Conservation (phyloP, 2,113 vertebrate genomes). For the Eurystomus gularis region DNA sequence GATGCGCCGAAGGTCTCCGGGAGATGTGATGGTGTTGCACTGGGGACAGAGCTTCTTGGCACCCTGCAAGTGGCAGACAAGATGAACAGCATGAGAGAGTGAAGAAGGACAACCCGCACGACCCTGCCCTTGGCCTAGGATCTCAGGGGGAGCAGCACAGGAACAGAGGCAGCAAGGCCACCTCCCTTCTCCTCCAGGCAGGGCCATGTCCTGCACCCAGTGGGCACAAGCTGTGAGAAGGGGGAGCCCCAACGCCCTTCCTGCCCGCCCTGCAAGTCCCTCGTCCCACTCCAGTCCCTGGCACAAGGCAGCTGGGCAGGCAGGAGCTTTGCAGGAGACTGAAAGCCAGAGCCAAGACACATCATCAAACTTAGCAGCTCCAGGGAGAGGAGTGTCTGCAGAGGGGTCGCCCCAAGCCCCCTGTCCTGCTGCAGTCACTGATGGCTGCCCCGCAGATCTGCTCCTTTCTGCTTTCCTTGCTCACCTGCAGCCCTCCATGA, state of each 20-base stretch:
- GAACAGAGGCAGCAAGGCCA: background rate
- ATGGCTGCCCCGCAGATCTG: background rate
- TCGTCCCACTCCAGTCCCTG: background rate
- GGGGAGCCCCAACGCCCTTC: background rate
- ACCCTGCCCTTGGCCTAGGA: background rate
- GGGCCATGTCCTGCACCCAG: background rate
- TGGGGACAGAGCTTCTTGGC: constrained; percentile 99
- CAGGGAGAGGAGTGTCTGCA: background rate
- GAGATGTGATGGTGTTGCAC: constrained; percentile 99
- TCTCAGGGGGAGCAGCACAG: background rate
- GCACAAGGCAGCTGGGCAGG: background rate
- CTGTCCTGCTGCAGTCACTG: accelerated
- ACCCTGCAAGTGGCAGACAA: constrained; percentile 77
- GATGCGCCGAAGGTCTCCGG: constrained; percentile 95
- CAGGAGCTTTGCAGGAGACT: background rate
- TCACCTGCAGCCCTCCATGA: background rate
- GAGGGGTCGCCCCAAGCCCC: accelerated
- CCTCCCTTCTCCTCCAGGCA: background rate
- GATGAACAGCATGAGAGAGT: background rate
- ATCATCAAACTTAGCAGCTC: background rate
- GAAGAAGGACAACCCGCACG: background rate
- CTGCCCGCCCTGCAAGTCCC: background rate
- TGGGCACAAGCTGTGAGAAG: background rate
- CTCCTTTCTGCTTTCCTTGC: background rate
- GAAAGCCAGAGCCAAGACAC: background rate